Evolutionary conservation across 1,140 invertebrate species (phyloP), one percentile per base, ranked within the genome.

Genomic region (Magallana gigas): DNA sequence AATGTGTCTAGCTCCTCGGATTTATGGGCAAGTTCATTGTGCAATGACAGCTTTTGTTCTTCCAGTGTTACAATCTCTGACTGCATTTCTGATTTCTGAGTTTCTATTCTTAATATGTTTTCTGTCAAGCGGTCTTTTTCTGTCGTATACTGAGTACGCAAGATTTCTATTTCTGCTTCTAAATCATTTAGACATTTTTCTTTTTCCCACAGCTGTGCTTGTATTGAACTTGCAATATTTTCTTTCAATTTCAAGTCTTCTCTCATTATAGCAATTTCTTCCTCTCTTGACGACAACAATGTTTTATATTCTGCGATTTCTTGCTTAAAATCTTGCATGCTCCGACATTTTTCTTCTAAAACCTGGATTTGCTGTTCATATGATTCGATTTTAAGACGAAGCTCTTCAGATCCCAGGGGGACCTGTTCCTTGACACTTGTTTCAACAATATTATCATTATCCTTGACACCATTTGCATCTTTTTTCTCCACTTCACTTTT

Each of bases 81-180:
- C 64, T 80, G 85, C 48, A 84, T 84, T 59, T 76, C 83, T 57
- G 23, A 85, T 29, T 62, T 60, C 16, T 62, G 58, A 56, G 83
- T 36, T 9, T 84, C 60, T 11, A 48, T 9, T n/a, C n/a, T 64
- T n/a, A 84, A n/a, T 16, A 62, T 60, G 14, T 64, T 48, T n/a
- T 84, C 83, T 36, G 58, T 64, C n/a, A 64, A 12, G 12, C 83
- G 62, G 11, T 62, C 59, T 14, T 18, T 56, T 29, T 84, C 59
- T 29, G 18, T 60, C 29, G 62, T 58, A 16, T 64, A 16, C 60
- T 29, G 56, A 29, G 23, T 48, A 84, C 59, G 29, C 64, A 62
- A 56, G 62, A 16, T 48, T 11, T 86, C 85, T 57, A 86, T 90
- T 71, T 84, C 86, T 57, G 71, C 18, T n/a, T 88, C 29, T 80